Percentiles rank a stretch among this genome's conserved stretches.
These are phyloP conservation scores for Hippasteria phrygiana DNA, from an alignment of 53 echinoderm and acorn worm species.

Conservation along the genomic window DNA sequence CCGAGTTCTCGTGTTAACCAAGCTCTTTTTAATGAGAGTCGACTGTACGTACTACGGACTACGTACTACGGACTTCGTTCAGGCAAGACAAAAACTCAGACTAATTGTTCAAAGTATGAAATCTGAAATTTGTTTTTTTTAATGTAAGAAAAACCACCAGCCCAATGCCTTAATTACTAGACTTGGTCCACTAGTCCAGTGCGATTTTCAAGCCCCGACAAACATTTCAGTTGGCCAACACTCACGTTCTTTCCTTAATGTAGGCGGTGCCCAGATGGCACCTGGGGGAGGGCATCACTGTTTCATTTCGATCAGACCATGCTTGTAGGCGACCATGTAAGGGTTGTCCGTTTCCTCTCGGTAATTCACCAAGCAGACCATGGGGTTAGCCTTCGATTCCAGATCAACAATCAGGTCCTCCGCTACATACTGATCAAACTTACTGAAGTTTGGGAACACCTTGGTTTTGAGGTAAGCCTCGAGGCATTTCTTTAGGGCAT, in stretches of 20 bases:
- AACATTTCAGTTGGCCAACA: no score
- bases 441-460: not conserved
- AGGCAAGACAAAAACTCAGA: no score
- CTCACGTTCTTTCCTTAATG: not conserved
- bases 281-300: not conserved
- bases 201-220: no score
- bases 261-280: not conserved
- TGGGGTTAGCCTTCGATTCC: not conserved
- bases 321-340: constrained; percentile 38
- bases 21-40: no score
- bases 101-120: no score
- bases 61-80: no score
- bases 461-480: not conserved
- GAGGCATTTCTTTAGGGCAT: not conserved
- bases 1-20: no score
- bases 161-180: no score
- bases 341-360: constrained; percentile 57
- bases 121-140: no score
- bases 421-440: constrained; percentile 53
- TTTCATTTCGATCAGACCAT: constrained; percentile 54
- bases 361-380: constrained; percentile 50
- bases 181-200: no score
- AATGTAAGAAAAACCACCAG: no score
- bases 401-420: not conserved
- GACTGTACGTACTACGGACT: no score